A percentile compares a stretch with the other conserved stretches of the same genome.
These are phyloP conservation scores for Eurytoma californica DNA, from an alignment of 2,888 invertebrate genomes.

Conservation along the genomic window DNA sequence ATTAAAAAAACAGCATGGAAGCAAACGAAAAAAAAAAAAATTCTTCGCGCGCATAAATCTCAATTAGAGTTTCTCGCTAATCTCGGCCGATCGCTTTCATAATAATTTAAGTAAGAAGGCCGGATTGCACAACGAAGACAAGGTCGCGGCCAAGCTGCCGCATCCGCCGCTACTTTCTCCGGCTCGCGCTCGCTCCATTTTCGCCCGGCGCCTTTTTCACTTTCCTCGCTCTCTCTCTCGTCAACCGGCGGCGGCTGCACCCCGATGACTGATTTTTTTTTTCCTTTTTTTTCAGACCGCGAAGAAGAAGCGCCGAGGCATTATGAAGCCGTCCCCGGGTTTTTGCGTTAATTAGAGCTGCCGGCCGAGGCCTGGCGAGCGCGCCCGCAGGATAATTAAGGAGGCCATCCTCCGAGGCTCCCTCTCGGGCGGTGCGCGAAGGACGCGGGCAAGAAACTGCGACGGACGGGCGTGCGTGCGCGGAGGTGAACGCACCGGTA, in stretches of 20 bases:
- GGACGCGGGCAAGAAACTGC: slow-evolving; percentile 52
- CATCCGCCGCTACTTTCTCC: slow-evolving; percentile 31
- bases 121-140: too few species aligned
- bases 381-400: slow-evolving; percentile 45
- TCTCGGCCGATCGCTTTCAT: too few species aligned
- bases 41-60: neutral
- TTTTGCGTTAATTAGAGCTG: slow-evolving; percentile 48
- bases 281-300: neutral
- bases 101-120: too few species aligned
- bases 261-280: neutral
- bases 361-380: neutral
- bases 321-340: slow-evolving; percentile 40
- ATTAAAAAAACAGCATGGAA: neutral
- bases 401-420: neutral
- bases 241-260: too few species aligned
- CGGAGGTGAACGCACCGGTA: slow-evolving; percentile 51
- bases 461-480: slow-evolving; percentile 19
- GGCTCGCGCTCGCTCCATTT: slow-evolving; percentile 33
- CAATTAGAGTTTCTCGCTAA: neutral
- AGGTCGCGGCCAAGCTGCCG: too few species aligned
- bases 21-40: neutral
- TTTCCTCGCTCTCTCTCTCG: slow-evolving; percentile 14
- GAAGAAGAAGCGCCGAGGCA: neutral
- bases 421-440: slow-evolving; percentile 16
- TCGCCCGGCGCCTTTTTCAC: slow-evolving; percentile 14